A percentile compares a stretch with the other conserved stretches of the same genome.
Evolutionary conservation across 1,140 invertebrate species (phyloP).

Genomic region (roundworm (Caenorhabditis elegans)): WBcel235 BX284602.5:13157501-13158000

Average conservation of each 20-base stretch:
- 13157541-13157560: conserved; percentile 51
- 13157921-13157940: too few species aligned
- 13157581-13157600: conserved; percentile 43
- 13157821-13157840: conserved; percentile 60
- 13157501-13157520: neutral
- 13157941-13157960: too few species aligned
- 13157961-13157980: too few species aligned
- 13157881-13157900: conserved; percentile 52
- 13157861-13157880: conserved; percentile 61
- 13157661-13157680: conserved; percentile 61
- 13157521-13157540: conserved; percentile 59
- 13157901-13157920: conserved; percentile 61
- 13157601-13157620: neutral
- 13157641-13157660: conserved; percentile 59
- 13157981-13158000: too few species aligned
- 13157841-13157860: conserved; percentile 59
- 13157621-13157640: neutral
- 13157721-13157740: conserved; percentile 55
- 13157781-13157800: conserved; percentile 38
- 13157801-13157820: conserved; percentile 51
- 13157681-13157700: conserved; percentile 63
- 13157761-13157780: conserved; percentile 55
- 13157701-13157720: conserved; percentile 56
- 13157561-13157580: conserved; percentile 58
- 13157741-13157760: conserved; percentile 57